Evolutionary conservation across 2,113 vertebrate species (phyloP).

Genomic region (Butastur rufipennis): DNA sequence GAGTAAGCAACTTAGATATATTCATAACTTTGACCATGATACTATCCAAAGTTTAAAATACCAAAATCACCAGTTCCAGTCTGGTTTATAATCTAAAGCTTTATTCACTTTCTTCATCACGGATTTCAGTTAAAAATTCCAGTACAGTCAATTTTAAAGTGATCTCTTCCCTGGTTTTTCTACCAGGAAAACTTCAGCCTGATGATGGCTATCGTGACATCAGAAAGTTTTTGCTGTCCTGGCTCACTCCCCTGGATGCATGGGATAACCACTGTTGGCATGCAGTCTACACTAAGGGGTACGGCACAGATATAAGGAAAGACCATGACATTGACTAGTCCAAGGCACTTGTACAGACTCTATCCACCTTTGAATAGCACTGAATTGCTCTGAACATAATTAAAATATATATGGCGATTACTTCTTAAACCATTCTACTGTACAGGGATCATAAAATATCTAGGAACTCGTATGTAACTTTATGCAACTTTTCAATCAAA

Average conservation of each 20-base stretch:
- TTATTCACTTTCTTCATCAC: neutral
- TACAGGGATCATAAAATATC: neutral
- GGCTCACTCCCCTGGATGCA: fast-evolving
- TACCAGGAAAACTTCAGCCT: neutral
- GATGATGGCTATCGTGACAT: neutral
- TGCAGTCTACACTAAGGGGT: neutral
- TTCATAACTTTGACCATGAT: neutral
- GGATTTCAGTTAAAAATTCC: neutral
- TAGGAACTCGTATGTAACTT: neutral
- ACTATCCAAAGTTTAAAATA: neutral
- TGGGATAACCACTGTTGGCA: fast-evolving
- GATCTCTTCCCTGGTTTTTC: neutral
- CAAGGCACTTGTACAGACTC: neutral
- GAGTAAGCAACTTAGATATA: neutral
- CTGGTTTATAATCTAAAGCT: neutral
- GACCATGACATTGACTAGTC: fast-evolving
- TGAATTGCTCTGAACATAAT: neutral
- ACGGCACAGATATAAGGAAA: neutral
- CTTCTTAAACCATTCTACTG: neutral
- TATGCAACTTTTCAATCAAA: neutral
- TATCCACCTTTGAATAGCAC: neutral
- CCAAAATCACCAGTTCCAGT: neutral
- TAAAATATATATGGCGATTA: no score
- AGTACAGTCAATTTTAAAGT: neutral
- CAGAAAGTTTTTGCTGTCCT: neutral